Conservation (phyloP, 2,113 vertebrate species). For the Genyomyrus donnyi region DNA sequence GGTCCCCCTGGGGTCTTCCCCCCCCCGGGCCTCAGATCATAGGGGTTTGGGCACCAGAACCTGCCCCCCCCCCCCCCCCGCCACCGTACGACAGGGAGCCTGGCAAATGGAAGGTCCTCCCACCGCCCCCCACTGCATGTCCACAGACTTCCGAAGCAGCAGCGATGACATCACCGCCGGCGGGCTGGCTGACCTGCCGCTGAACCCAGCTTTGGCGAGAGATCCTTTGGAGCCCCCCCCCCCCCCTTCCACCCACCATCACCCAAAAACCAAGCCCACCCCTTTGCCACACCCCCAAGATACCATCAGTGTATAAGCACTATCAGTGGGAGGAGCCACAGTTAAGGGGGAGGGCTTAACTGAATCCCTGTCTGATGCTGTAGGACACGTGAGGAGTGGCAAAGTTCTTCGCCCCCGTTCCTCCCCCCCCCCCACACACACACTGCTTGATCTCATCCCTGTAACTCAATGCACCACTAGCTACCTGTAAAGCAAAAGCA, state of each 20-base stretch:
- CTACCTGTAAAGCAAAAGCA: background rate
- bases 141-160: background rate
- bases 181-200: constrained; percentile 52
- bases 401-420: no score
- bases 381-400: background rate
- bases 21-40: no score
- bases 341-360: background rate
- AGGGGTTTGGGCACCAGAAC: no score
- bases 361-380: background rate
- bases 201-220: constrained; percentile 55
- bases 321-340: background rate
- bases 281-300: background rate
- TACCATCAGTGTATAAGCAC: background rate
- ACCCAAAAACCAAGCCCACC: background rate
- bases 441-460: background rate
- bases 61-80: no score
- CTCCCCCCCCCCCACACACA: background rate
- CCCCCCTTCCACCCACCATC: constrained; percentile 17
- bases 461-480: background rate
- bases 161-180: constrained; percentile 46
- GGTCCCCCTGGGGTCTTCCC: no score
- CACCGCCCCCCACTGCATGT: background rate
- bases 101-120: background rate
- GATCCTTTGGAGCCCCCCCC: constrained; percentile 50
- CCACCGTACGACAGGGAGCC: background rate